Base-by-base conservation (phyloP, 2,888 invertebrate genomes). In the Drosophila atroscutellata region DNA sequence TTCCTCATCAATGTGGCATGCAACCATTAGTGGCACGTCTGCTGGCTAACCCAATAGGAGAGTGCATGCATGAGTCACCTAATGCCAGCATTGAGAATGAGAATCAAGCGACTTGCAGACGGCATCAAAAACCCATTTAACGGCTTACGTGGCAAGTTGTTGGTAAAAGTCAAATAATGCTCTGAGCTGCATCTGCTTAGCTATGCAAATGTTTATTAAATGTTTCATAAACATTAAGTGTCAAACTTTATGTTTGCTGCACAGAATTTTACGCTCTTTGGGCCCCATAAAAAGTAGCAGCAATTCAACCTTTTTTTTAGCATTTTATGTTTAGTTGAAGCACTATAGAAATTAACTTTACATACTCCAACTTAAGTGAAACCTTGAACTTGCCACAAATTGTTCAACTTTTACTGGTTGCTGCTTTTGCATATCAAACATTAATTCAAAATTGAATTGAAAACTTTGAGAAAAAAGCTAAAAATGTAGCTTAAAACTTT, bases 1-100 rank as follows among this genome's bases (percentile, higher is more conserved):
- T 28, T 36, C 24, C 9, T 32, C 67, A 74, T 72, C 72, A 65
- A 83, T 73, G 63, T 64, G 73, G 57, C 71, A 57, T 34, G 71
- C 80, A 74, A 59, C 68, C 71, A 74, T 77, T 77, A 50, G 82
- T 52, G 55, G 50, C 79, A 72, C 84, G 66, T 60, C 45, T 62
- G 59, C 32, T 45, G 15, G 11, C 45, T 45, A 45, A 45, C 45
- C 13, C 13, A 20, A 45, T 39, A 15, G 24, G 3, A 2, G 9
- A 18, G 18, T 5, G 24, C 2, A 18, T 39, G 39, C 39, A 58
- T 71, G 67, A 61, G 60, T 77, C 77, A 80, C 52, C 71, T 28
- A 51, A 66, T 26, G 45, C 36, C 45, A 15, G 15, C 45, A 8
- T 24, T 24, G 15, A 2, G 15, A 24, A 24, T 15, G 32, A 26